phyloP scores from a whole-genome alignment of 2,797 vertebrate species.

The Centropyge bicolor region DNA sequence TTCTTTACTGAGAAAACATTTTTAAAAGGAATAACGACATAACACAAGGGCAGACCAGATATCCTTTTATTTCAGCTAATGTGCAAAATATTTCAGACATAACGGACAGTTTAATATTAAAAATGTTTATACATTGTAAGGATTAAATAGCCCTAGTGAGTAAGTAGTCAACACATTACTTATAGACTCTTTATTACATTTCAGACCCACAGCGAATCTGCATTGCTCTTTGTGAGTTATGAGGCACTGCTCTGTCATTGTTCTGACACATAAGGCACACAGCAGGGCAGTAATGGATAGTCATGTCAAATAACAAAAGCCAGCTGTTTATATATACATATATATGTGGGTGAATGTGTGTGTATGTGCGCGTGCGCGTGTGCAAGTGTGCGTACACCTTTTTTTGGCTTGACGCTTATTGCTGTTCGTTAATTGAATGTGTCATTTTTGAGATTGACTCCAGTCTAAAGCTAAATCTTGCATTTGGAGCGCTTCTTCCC shows the following conservation, averaged over 20 bases:
- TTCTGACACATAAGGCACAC: conserved; percentile 79
- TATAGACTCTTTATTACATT: conserved; percentile 80
- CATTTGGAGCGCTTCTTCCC: conserved; percentile 78
- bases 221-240: conserved; percentile 80
- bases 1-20: conserved; percentile 85
- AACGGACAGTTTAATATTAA: conserved; percentile 80
- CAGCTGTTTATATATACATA: conserved; percentile 87
- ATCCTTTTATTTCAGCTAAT: conserved; percentile 81
- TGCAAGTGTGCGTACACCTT: conserved; percentile 58
- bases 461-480: conserved; percentile 73
- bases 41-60: conserved; percentile 82
- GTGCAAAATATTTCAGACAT: conserved; percentile 73
- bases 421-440: conserved; percentile 83
- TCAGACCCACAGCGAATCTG: conserved; percentile 70
- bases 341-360: conserved; percentile 78
- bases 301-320: conserved; percentile 83
- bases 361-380: conserved; percentile 56
- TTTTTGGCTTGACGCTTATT: conserved; percentile 81
- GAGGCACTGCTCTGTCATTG: conserved; percentile 73
- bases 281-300: conserved; percentile 78
- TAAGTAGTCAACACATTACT: conserved; percentile 77
- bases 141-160: conserved; percentile 78
- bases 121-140: conserved; percentile 81
- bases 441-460: conserved; percentile 80
- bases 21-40: conserved; percentile 80